Conservation (phyloP, 2,888 invertebrate genomes). For the Eilema sororculum region DNA sequence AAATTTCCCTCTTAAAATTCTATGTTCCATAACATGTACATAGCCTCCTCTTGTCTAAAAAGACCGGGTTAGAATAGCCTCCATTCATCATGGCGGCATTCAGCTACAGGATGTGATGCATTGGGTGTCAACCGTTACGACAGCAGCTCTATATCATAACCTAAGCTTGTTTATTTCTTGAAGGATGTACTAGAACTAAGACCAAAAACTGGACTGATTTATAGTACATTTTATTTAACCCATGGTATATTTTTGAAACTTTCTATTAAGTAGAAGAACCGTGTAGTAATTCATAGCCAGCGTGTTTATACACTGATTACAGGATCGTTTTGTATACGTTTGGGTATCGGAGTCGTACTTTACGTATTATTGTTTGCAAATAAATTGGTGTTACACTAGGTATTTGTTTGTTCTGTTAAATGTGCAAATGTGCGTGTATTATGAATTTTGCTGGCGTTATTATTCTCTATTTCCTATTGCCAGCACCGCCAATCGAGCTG, state of each 20-base stretch:
- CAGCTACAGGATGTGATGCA: constrained; percentile 27
- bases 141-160: constrained; percentile 22
- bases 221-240: background rate
- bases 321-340: too few relatives aligned
- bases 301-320: too few relatives aligned
- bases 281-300: too few relatives aligned
- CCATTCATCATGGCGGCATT: constrained; percentile 26
- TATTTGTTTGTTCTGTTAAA: too few relatives aligned
- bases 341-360: too few relatives aligned
- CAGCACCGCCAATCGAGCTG: too few relatives aligned
- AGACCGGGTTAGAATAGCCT: constrained; percentile 1
- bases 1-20: background rate
- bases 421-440: too few relatives aligned
- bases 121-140: constrained; percentile 29
- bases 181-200: constrained; percentile 9
- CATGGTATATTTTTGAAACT: background rate
- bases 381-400: too few relatives aligned
- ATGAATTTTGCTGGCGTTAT: too few relatives aligned
- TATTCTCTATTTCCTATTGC: too few relatives aligned
- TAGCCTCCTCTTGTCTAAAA: constrained; percentile 13
- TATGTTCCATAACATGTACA: background rate
- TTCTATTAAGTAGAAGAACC: background rate
- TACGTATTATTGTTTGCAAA: too few relatives aligned
- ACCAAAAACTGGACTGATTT: background rate
- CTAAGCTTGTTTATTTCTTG: constrained; percentile 24